Percentiles rank a stretch among this genome's conserved stretches.
Evolutionary conservation across 2,113 vertebrate genomes (phyloP).

Genomic region (Channa maculata): DNA sequence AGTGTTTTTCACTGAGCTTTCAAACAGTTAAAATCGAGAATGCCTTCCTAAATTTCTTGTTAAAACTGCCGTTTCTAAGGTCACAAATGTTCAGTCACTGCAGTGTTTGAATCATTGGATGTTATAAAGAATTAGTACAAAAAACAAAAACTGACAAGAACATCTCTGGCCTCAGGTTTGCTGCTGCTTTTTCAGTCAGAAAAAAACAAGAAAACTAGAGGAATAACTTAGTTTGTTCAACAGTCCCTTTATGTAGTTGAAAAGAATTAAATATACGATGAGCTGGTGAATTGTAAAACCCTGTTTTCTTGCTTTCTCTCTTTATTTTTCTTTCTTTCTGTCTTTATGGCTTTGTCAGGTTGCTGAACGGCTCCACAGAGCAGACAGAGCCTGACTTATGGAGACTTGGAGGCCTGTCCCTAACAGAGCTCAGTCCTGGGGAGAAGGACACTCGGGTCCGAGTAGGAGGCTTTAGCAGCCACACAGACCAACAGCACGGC

Average conservation of each 20-base stretch:
- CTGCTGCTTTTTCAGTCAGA: neutral
- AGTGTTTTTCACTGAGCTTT: too few species aligned
- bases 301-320: neutral
- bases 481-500: neutral
- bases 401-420: neutral
- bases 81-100: neutral
- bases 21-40: too few species aligned
- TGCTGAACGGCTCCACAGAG: conserved; percentile 62
- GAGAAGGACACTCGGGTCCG: neutral
- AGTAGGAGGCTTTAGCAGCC: neutral
- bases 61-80: neutral
- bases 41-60: neutral
- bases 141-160: neutral
- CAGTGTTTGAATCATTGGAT: neutral
- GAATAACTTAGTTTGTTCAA: neutral
- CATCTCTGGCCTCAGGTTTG: neutral
- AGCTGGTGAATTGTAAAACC: neutral
- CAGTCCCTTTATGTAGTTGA: neutral
- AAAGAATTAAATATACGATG: neutral
- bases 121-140: neutral
- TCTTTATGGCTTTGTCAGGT: conserved; percentile 46
- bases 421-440: neutral
- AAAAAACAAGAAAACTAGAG: neutral
- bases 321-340: neutral
- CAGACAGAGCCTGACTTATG: conserved; percentile 26